Conservation (phyloP, 2,888 invertebrate genomes). For the Heliconius ismenius region DNA sequence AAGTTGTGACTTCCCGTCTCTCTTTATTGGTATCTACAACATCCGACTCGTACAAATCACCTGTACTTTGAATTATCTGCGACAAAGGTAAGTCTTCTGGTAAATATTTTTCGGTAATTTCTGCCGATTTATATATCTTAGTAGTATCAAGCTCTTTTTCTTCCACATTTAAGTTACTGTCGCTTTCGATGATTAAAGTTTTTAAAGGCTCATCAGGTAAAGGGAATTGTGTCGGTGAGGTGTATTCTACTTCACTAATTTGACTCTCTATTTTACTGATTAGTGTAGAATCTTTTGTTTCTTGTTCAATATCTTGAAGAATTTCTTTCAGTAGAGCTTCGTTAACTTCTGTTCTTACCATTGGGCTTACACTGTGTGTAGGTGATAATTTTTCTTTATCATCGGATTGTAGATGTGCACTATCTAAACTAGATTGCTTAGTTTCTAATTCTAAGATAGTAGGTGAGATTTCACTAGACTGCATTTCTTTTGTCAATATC, state of each 20-base stretch:
- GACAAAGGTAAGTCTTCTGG: conserved; percentile 41
- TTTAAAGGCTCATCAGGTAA: conserved; percentile 54
- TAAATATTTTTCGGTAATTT: conserved; percentile 2
- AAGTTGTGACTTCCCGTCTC: conserved; percentile 55
- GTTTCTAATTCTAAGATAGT: not conserved
- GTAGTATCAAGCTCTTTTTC: conserved; percentile 55
- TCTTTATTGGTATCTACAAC: conserved; percentile 45
- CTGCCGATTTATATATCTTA: conserved; percentile 48
- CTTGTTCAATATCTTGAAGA: not conserved
- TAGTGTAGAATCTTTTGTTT: not conserved
- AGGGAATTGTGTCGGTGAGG: not conserved
- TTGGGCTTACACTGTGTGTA: not conserved
- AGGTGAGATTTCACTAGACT: not conserved
- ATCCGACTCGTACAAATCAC: not conserved
- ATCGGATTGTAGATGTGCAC: not conserved
- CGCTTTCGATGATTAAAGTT: conserved; percentile 51
- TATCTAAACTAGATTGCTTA: not conserved
- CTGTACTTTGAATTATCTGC: not conserved
- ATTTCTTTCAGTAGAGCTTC: not conserved
- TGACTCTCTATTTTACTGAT: not conserved
- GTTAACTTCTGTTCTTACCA: not conserved
- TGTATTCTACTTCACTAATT: not conserved
- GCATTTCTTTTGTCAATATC: not conserved
- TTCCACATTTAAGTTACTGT: conserved; percentile 51
- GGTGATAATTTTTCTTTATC: not conserved